Base-by-base conservation (phyloP, 1,140 invertebrate genomes). In the Lysiphlebus fabarum region DNA sequence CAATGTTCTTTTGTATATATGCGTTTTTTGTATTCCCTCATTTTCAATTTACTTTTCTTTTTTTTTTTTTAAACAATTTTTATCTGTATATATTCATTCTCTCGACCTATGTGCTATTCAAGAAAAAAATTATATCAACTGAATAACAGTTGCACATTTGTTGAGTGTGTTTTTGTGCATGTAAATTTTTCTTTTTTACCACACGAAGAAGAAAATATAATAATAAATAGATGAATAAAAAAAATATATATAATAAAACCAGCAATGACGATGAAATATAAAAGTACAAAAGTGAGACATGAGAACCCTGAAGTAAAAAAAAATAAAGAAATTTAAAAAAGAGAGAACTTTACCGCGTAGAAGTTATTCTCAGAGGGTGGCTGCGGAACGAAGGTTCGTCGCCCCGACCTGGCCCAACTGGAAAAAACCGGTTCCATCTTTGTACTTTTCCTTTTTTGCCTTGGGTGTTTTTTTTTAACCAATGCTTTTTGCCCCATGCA, bases 341-440 rank as follows among this genome's bases (percentile, higher is more conserved):
- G 17, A 48, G 50, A 56, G 44, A 40, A 51, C 45, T 53, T 53
- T 12, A 63, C 62, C 61, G 68, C 75, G 71, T 77, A 75, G 70
- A 77, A 80, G 76, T 77, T 80, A 80, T 80, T 80, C 78, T 80
- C 72, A 75, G 77, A 76, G 75, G 76, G 74, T 78, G 70, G 71
- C 70, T 75, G 73, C 71, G 73, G 72, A 74, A 70, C 72, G 58
- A 53, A 80, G 75, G 77, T 79, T 79, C 77, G 78, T 78, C 77
- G 77, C 77, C 77, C 77, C 76, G 77, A 78, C 76, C 76, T 80
- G 76, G 77, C 76, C 76, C 77, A 78, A 78, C 74, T 78, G 77
- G 76, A 78, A 80, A 80, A 78, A 80, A 80, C 77, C 78, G 78
- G 78, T 79, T 79, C 78, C 75, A 77, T 78, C 75, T 70, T 68